Evolutionary conservation across 2,113 vertebrate genomes (phyloP).

Genomic region (Chauna torquata): DNA sequence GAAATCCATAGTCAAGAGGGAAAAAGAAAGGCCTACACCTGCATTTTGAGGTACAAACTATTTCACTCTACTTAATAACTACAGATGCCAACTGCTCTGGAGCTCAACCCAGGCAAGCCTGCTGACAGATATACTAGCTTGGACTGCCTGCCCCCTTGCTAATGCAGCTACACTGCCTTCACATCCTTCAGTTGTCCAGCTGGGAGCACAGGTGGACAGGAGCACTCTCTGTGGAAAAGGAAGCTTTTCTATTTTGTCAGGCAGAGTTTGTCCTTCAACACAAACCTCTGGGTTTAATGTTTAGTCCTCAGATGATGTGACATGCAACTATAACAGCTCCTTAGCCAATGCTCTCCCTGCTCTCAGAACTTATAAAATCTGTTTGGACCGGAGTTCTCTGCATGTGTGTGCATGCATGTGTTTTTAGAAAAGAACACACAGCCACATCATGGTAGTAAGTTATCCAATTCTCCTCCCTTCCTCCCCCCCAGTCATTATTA

Average conservation of each 20-base stretch:
- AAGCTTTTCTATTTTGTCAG: background rate
- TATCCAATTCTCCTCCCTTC: background rate
- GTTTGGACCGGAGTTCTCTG: background rate
- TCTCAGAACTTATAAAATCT: background rate
- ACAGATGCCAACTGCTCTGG: background rate
- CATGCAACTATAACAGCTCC: background rate
- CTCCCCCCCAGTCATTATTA: background rate
- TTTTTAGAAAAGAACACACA: background rate
- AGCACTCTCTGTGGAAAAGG: background rate
- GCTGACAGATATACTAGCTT: background rate
- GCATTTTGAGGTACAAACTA: background rate
- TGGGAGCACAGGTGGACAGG: background rate
- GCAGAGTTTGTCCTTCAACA: background rate
- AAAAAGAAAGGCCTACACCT: background rate
- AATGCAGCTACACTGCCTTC: background rate
- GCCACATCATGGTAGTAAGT: background rate
- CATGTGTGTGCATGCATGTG: accelerated
- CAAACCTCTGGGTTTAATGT: background rate
- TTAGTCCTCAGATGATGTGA: background rate
- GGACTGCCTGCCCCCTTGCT: background rate
- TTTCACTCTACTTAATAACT: background rate
- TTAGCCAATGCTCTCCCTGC: background rate
- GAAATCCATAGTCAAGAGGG: background rate
- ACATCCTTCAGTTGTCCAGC: background rate
- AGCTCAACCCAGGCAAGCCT: background rate